Percentiles rank a stretch among this genome's conserved stretches.
These are phyloP conservation scores for Drosophila bifasciata DNA, from an alignment of 1,140 invertebrate species.

Conservation along the genomic window DNA sequence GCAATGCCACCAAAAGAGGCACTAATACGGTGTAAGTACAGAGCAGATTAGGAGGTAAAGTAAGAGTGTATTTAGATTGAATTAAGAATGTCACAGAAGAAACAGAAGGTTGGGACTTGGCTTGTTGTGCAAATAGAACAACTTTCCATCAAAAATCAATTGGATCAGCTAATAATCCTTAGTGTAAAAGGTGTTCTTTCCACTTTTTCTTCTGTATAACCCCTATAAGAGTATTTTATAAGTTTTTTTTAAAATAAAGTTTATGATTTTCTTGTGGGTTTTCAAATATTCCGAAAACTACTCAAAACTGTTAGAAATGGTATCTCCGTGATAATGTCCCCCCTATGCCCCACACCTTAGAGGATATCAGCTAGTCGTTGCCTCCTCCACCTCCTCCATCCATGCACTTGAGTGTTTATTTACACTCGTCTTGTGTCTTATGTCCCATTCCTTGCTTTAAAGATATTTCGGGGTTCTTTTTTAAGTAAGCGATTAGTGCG, in stretches of 20 bases:
- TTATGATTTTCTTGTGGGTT: too few relatives aligned
- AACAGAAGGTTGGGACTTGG: too few relatives aligned
- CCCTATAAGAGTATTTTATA: too few relatives aligned
- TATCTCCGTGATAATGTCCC: conserved; percentile 13
- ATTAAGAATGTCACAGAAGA: background rate
- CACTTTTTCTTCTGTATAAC: too few relatives aligned
- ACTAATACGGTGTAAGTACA: conserved; percentile 21
- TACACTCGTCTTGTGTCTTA: conserved; percentile 54
- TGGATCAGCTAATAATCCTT: too few relatives aligned
- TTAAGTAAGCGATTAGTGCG: conserved; percentile 75
- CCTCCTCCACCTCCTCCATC: conserved; percentile 4
- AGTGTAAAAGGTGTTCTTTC: too few relatives aligned
- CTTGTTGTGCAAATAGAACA: background rate
- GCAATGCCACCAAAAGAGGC: conserved; percentile 45
- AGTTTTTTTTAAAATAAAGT: too few relatives aligned
- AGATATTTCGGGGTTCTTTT: conserved; percentile 22
- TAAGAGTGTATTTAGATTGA: background rate
- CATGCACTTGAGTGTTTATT: conserved; percentile 43
- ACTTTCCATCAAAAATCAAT: background rate
- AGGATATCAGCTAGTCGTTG: conserved; percentile 31
- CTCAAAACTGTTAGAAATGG: too few relatives aligned
- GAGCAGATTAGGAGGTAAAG: conserved; percentile 3
- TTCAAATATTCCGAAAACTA: too few relatives aligned
- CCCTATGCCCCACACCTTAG: background rate
- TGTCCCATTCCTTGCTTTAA: conserved; percentile 11